These are phyloP conservation scores for Bellardia pandia DNA, from an alignment of 2,888 invertebrate genomes.

Conservation along the genomic window DNA sequence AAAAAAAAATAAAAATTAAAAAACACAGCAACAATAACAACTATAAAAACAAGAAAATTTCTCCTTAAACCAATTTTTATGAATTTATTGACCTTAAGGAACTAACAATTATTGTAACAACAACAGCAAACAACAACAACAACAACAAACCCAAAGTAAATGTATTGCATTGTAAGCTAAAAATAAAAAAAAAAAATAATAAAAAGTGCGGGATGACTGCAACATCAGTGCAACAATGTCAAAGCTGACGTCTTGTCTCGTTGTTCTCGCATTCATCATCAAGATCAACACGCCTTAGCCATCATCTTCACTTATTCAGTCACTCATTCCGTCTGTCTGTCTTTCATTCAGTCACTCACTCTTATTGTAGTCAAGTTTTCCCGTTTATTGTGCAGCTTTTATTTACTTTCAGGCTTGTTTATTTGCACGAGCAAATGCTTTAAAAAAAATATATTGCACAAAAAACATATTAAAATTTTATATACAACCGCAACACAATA, in stretches of 20 bases:
- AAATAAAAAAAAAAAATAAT: background rate
- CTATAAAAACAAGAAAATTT: slow-evolving; percentile 19
- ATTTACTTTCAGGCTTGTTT: slow-evolving; percentile 40
- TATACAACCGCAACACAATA: slow-evolving; percentile 29
- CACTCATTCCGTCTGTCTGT: background rate
- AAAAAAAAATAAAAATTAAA: background rate
- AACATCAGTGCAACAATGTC: slow-evolving; percentile 15
- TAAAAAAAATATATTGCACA: background rate
- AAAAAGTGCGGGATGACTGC: background rate
- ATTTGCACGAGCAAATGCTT: slow-evolving; percentile 40
- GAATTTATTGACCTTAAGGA: slow-evolving; percentile 36
- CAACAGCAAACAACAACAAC: background rate
- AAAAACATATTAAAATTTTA: slow-evolving; percentile 27
- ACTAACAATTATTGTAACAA: background rate
- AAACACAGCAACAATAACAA: slow-evolving; percentile 4
- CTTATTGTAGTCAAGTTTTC: slow-evolving; percentile 30
- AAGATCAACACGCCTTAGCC: slow-evolving; percentile 26
- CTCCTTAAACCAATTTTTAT: slow-evolving; percentile 23
- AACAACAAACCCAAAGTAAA: background rate
- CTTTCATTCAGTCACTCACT: slow-evolving; percentile 12
- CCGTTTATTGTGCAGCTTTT: background rate
- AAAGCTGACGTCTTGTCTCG: background rate
- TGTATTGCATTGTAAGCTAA: background rate
- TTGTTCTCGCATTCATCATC: slow-evolving; percentile 22
- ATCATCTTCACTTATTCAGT: slow-evolving; percentile 12